Conservation (phyloP, 2,888 invertebrate species). For the Phaedon cochleariae region DNA sequence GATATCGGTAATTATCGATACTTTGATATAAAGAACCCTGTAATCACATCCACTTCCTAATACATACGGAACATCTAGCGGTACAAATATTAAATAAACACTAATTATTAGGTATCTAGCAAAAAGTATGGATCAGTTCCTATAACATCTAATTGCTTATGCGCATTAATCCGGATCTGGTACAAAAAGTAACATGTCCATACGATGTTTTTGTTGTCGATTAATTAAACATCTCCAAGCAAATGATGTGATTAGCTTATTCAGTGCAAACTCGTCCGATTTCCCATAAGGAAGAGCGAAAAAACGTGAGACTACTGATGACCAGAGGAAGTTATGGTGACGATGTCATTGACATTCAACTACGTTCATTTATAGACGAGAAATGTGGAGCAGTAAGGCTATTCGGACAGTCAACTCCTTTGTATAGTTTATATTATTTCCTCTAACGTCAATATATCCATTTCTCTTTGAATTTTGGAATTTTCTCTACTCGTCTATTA, state of each 20-base stretch:
- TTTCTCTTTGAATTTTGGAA: no score
- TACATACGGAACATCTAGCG: neutral
- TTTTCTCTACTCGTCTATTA: no score
- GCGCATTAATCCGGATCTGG: neutral
- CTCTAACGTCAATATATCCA: no score
- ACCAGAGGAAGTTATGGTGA: neutral
- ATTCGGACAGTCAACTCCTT: neutral
- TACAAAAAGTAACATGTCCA: constrained; percentile 17
- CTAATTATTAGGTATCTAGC: neutral
- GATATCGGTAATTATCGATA: neutral
- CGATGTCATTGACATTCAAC: constrained; percentile 23
- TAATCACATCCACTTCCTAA: neutral
- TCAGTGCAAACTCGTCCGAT: constrained; percentile 23
- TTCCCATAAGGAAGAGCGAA: constrained; percentile 4
- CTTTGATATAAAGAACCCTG: neutral
- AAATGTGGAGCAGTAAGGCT: constrained; percentile 5
- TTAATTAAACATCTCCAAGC: constrained; percentile 23
- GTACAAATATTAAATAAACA: neutral
- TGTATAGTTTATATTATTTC: no score
- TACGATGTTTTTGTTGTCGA: constrained; percentile 16
- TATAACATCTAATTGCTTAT: neutral
- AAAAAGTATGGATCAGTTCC: neutral
- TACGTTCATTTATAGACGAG: neutral
- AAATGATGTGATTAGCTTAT: constrained; percentile 27
- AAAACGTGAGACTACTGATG: constrained; percentile 30